Percentiles rank a stretch among this genome's conserved stretches.
Conservation (phyloP, 35 echinoderm and acorn worm species). For the Acanthaster planci region DNA sequence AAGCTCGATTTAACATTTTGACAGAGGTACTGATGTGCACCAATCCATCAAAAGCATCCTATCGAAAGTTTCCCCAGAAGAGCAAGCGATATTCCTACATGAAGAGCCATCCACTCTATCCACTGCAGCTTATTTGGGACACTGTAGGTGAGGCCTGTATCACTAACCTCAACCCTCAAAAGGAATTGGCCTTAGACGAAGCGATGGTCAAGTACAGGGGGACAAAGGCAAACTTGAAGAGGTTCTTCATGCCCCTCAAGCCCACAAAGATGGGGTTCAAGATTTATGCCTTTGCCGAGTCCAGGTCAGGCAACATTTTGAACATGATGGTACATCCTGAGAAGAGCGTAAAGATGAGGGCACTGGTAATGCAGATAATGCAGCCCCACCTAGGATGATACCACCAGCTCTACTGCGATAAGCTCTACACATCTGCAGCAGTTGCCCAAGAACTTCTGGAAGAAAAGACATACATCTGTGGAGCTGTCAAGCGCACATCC, state of each 20-base stretch:
- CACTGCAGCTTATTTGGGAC: conserved; percentile 22
- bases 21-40: not conserved
- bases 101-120: conserved; percentile 17
- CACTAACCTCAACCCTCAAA: not conserved
- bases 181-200: conserved; percentile 3
- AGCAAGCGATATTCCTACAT: not conserved
- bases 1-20: not conserved
- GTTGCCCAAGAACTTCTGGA: not conserved
- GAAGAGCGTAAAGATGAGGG: not conserved
- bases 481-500: not conserved
- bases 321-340: not conserved
- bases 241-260: conserved; percentile 8
- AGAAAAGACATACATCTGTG: conserved; percentile 14
- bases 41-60: not conserved
- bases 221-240: not conserved
- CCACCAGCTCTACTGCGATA: not conserved
- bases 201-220: not conserved
- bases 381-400: not conserved
- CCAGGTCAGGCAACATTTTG: not conserved
- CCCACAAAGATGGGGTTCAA: conserved; percentile 11
- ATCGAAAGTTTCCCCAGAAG: no score
- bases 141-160: not conserved
- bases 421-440: not conserved
- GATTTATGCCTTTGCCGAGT: not conserved
- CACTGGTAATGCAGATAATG: not conserved